Conservation (phyloP, 2,797 vertebrate species). For the Gallinago solitaria region DNA sequence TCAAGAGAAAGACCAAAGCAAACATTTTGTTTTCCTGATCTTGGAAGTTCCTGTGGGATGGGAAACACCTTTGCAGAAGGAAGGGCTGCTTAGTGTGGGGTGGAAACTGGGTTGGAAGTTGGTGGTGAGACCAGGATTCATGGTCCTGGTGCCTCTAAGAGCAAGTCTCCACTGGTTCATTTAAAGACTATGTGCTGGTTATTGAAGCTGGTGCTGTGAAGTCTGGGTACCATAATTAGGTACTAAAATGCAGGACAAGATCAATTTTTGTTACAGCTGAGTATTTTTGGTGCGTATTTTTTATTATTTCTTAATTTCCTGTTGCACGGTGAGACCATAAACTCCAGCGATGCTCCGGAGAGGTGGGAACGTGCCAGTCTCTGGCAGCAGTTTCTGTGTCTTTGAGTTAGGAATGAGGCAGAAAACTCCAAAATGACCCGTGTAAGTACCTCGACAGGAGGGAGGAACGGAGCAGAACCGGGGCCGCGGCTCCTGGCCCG, state of each 20-base stretch:
- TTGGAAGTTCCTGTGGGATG: slow-evolving; percentile 12
- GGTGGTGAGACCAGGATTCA: neutral
- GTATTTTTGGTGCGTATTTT: neutral
- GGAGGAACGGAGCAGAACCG: neutral
- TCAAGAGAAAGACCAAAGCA: neutral
- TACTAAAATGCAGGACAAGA: neutral
- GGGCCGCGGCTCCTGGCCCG: neutral
- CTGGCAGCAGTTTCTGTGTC: neutral
- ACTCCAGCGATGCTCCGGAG: neutral
- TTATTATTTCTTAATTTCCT: slow-evolving; percentile 1
- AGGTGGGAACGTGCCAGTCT: neutral
- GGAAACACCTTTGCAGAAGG: slow-evolving; percentile 35
- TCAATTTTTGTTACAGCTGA: neutral
- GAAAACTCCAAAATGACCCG: neutral
- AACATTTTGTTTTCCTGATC: slow-evolving; percentile 3
- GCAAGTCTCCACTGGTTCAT: neutral
- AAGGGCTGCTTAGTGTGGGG: neutral
- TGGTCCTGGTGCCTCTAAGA: neutral
- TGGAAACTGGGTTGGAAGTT: neutral
- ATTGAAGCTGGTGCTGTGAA: neutral
- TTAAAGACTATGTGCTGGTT: neutral
- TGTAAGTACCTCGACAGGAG: neutral
- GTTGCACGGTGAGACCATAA: neutral
- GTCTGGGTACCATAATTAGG: neutral
- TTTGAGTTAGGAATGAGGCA: neutral